Conservation (phyloP, 2,797 vertebrate species). For the Rhinella marina region DNA sequence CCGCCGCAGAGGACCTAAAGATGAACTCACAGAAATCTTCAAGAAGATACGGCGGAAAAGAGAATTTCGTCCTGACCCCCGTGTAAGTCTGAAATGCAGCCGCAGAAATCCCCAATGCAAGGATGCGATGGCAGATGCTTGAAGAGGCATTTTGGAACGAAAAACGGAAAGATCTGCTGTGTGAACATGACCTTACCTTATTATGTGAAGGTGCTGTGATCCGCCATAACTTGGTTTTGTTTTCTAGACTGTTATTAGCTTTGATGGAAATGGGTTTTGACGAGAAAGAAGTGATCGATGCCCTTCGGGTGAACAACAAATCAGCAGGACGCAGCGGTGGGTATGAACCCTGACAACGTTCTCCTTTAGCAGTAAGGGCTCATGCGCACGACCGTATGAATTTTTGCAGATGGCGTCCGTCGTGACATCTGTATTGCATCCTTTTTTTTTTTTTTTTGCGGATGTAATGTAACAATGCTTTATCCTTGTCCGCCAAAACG, state of each 20-base stretch:
- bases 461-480: no score
- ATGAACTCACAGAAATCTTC: constrained; percentile 97
- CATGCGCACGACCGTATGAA: no score
- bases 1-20: constrained; percentile 80
- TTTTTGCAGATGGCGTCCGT: no score
- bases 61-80: constrained; percentile 92
- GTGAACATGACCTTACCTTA: no score
- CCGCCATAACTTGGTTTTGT: not conserved
- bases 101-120: no score
- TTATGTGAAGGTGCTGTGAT: not conserved
- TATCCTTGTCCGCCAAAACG: no score
- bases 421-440: no score
- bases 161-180: no score
- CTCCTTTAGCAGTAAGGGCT: not conserved
- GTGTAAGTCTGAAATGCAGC: constrained; percentile 74
- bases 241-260: constrained; percentile 88
- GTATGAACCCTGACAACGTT: constrained; percentile 66
- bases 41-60: constrained; percentile 98
- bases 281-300: constrained; percentile 94
- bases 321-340: constrained; percentile 93
- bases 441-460: no score
- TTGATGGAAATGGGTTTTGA: constrained; percentile 99
- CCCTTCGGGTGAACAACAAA: constrained; percentile 95
- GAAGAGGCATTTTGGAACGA: no score
- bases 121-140: no score